Base-by-base conservation (phyloP, 2,797 vertebrate species). In the Pantherophis vulpinus region DNA sequence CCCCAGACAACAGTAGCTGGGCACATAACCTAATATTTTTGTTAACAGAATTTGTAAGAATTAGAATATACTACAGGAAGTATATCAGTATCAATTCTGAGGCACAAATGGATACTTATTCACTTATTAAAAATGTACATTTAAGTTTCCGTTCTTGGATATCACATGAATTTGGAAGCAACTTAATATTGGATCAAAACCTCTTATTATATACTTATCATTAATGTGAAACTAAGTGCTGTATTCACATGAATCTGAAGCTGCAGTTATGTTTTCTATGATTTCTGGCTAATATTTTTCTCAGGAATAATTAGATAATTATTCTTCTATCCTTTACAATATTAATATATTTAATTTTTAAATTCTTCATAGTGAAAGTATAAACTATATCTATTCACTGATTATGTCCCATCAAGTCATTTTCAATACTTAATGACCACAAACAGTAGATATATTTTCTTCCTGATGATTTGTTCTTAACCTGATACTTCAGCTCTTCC, bases 11-110 rank as follows among this genome's bases (percentile, higher is more conserved):
- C 5, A 51, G 54, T 42, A 42, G 18, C 18, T 32, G 27, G 37
- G 25, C 2, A 20, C 12, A 8, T 74, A 59, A 9, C 14, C 37
- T 59, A 86, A 0, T 23, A 47, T 59, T 92, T 37, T n/a, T 9
- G 29, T 91, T 25, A 93, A 58, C 91, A 61, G 27, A 92, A 88
- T 55, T 2, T 59, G n/a, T 70, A 88, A 87, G 86, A 74, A 90
- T 88, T 29, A 27, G n/a, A 55, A 47, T 23, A 27, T 91, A 90
- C 60, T 5, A 25, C 7, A 1, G 23, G 3, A 29, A 25, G 74
- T 83, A 25, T 47, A 47, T 83, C 37, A 83, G 20, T 83, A 83
- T 83, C 74, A 83, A 47, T 83, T 47, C 20, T 18, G 55, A 60
- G 14, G 51, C 4, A 29, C 18, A n/a, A 4, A 0, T 58, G 27